Conservation (phyloP, 2,113 vertebrate genomes). For the Antidorcas marsupialis region DNA sequence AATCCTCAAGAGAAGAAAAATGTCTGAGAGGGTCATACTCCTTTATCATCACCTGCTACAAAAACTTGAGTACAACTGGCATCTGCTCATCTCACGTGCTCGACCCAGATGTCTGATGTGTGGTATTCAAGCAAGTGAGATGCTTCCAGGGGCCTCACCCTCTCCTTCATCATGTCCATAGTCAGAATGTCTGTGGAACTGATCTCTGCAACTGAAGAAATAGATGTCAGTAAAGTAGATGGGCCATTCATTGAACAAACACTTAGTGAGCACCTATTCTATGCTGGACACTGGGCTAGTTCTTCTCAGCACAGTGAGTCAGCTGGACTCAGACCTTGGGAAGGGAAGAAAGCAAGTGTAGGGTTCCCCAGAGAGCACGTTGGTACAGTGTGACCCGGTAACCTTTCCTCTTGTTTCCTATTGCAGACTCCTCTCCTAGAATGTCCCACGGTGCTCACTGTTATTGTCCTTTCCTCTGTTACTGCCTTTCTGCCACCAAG, state of each 20-base stretch:
- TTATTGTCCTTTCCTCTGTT: not conserved
- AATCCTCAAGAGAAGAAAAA: not conserved
- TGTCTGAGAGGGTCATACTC: not conserved
- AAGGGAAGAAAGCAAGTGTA: not conserved
- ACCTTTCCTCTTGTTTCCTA: not conserved
- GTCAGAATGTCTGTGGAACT: not conserved
- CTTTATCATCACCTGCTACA: not conserved
- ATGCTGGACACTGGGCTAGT: not conserved
- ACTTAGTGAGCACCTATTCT: not conserved
- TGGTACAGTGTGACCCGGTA: not conserved
- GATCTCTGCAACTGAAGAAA: not conserved
- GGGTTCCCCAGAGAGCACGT: not conserved
- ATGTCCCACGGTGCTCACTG: not conserved
- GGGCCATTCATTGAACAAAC: not conserved
- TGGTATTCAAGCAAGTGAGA: not conserved
- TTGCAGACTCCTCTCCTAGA: not conserved
- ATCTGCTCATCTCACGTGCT: not conserved
- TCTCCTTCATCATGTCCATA: not conserved
- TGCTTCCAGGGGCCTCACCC: not conserved
- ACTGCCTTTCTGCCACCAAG: no score
- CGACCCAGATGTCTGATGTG: not conserved
- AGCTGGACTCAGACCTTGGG: not conserved
- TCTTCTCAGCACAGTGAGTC: not conserved
- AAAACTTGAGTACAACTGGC: not conserved
- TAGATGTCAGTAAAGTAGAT: not conserved